A percentile compares a stretch with the other conserved stretches of the same genome.
Conservation (phyloP, 2,888 invertebrate species). For the Tetragonula carbonaria region DNA sequence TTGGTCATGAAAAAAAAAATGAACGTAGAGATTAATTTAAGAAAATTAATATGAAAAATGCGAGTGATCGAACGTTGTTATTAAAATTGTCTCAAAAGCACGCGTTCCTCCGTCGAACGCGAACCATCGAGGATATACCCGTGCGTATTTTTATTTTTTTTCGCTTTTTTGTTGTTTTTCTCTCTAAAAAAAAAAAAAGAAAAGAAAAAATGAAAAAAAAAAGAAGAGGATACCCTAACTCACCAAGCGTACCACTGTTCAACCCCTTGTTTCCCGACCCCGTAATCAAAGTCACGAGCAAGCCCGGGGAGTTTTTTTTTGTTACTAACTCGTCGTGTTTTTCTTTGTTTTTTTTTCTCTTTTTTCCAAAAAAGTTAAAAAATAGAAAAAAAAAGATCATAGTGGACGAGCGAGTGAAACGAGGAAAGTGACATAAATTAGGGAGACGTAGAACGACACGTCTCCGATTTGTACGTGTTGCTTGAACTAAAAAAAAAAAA, state of each 20-base stretch:
- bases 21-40: background rate
- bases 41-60: no score
- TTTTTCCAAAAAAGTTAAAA: background rate
- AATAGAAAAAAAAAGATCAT: constrained; percentile 5
- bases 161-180: constrained; percentile 64
- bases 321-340: constrained; percentile 69
- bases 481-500: background rate
- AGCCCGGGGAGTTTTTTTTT: constrained; percentile 65
- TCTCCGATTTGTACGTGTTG: constrained; percentile 29
- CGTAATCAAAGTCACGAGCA: constrained; percentile 63
- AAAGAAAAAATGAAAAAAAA: constrained; percentile 14
- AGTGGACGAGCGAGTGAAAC: constrained; percentile 74
- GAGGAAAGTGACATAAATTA: constrained; percentile 46
- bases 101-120: constrained; percentile 45
- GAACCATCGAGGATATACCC: constrained; percentile 44
- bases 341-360: constrained; percentile 6
- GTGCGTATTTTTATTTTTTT: constrained; percentile 63
- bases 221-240: constrained; percentile 51
- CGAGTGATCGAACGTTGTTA: no score
- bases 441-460: constrained; percentile 17
- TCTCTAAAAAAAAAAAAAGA: constrained; percentile 12
- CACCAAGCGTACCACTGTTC: constrained; percentile 51
- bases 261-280: constrained; percentile 17
- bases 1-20: background rate
- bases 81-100: constrained; percentile 39